Evolutionary conservation across 2,797 vertebrate genomes (phyloP), one percentile per base, ranked within the genome.

Genomic region (Poecilia gillii): DNA sequence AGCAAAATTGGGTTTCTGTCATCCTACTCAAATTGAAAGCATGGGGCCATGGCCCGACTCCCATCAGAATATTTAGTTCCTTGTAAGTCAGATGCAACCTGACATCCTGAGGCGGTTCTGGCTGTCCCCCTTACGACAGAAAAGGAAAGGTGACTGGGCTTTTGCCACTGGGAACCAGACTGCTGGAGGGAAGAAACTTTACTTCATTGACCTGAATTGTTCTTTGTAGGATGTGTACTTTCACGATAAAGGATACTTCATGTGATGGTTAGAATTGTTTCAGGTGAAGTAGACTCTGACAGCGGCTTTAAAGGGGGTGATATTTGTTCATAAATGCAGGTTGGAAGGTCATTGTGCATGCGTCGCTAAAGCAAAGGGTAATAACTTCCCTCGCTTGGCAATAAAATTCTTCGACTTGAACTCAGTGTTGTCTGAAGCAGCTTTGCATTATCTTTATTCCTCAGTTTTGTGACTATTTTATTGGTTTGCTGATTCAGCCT

Each of bases 61-160:
- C 68, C 36, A 47, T 71, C 41, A 55, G 73, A 80, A 80, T 73
- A 74, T 91, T 84, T 84, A 85, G 82, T 87, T 90, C 57, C 43
- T 80, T 41, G 18, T 77, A 81, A 87, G 82, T 88, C 85, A 83
- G 23, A 64, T 11, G n/a, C 70, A 53, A 80, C 77, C 33, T 70
- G 74, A 79, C 75, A 75, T 84, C 85, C 83, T 80, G 41, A 47
- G 84, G 90, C 86, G 72, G 64, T 73, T 82, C 77, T 73, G 75
- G 71, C 77, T 85, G 84, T 79, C 73, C 75, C 57, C 82, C 76
- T 81, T 90, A 86, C 75, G 81, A 88, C 83, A 85, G 76, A 81
- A 74, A 76, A 86, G 81, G 72, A 88, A 85, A 89, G 84, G 81
- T 84, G 88, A 87, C 79, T 76, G 28, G 78, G 82, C 72, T 81